Conservation (phyloP, 2,113 vertebrate species). For the Rhineura floridana region DNA sequence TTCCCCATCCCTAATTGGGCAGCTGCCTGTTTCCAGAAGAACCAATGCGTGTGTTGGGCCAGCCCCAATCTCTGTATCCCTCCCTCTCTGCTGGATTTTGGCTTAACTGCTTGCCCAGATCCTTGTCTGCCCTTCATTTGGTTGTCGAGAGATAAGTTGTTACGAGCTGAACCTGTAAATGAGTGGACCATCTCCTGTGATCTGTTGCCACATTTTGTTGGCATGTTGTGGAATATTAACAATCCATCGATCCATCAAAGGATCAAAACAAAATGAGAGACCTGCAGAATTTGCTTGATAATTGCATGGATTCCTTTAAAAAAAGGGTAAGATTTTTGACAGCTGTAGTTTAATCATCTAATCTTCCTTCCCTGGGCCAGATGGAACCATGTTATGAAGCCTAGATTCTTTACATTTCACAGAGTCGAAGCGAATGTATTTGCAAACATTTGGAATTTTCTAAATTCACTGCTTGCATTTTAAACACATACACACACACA, state of each 20-base stretch:
- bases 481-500: no score
- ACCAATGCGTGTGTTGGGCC: no score
- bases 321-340: not conserved
- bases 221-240: slow-evolving; percentile 37
- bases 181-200: not conserved
- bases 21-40: no score
- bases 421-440: no score
- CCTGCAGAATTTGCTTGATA: not conserved
- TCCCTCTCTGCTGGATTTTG: slow-evolving; percentile 42
- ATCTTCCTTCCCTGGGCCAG: not conserved
- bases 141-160: slow-evolving; percentile 24
- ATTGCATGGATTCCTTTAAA: not conserved
- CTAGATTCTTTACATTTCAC: no score
- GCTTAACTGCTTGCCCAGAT: slow-evolving; percentile 24
- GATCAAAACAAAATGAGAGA: not conserved
- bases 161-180: slow-evolving; percentile 48
- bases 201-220: not conserved
- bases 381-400: no score
- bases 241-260: not conserved
- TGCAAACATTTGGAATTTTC: no score
- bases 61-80: slow-evolving; percentile 35
- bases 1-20: no score
- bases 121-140: no score
- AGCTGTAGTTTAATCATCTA: not conserved
- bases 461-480: no score